These are phyloP conservation scores for Procambarus virginalis DNA, from an alignment of 1,140 invertebrate species.

Conservation along the genomic window DNA sequence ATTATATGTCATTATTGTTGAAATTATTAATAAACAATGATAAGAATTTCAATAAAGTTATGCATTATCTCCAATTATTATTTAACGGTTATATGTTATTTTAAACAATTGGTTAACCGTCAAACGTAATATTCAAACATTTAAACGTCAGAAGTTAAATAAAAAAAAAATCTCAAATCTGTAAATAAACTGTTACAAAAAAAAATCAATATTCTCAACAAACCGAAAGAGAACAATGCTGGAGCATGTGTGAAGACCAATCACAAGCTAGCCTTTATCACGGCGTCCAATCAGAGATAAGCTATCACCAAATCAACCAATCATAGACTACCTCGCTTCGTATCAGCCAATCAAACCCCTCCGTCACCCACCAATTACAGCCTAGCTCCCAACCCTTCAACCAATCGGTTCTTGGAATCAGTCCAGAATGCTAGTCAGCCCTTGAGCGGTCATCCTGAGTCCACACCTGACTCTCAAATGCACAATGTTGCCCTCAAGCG, in stretches of 20 bases:
- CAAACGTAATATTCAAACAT: no score
- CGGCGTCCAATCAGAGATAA: not conserved
- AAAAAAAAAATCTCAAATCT: not conserved
- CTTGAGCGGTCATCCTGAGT: not conserved
- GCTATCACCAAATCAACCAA: not conserved
- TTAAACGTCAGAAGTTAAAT: no score
- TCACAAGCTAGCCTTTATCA: not conserved
- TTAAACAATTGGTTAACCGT: no score
- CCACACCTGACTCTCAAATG: no score
- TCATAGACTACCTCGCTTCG: not conserved
- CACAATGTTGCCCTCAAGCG: not conserved
- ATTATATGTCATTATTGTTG: no score
- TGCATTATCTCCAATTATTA: no score
- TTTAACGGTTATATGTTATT: no score
- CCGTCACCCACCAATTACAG: not conserved
- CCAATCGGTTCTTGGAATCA: not conserved
- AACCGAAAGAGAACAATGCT: not conserved
- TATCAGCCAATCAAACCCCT: not conserved
- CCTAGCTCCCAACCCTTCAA: not conserved
- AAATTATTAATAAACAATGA: no score
- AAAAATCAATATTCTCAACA: not conserved
- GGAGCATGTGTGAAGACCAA: not conserved
- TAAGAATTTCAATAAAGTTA: no score
- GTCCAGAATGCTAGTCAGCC: not conserved
- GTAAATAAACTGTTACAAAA: not conserved